Percentiles rank a stretch among this genome's conserved stretches.
Conservation (phyloP, 2,113 vertebrate genomes). For the Isurus oxyrinchus region DNA sequence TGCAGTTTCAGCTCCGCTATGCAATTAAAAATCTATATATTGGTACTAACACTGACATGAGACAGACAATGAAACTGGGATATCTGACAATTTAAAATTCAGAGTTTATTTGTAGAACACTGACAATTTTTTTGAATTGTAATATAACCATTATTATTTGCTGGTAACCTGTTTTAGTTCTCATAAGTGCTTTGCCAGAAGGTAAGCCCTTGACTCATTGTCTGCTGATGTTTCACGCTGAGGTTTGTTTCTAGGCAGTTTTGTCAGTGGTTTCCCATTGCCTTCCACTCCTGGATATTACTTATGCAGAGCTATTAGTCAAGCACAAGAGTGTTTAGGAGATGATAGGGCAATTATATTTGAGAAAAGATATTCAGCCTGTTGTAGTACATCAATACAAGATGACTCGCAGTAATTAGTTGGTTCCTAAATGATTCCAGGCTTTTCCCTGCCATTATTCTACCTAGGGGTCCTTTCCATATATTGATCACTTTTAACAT, state of each 20-base stretch:
- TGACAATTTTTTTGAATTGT: not conserved
- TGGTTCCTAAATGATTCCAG: not conserved
- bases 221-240: no score
- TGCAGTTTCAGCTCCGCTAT: no score
- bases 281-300: no score
- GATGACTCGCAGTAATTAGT: not conserved
- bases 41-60: no score
- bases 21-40: no score
- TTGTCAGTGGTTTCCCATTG: no score
- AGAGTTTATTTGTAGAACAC: not conserved
- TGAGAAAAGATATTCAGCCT: not conserved
- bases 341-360: not conserved
- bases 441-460: not conserved
- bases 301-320: not conserved
- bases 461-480: not conserved
- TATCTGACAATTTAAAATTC: not conserved
- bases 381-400: not conserved
- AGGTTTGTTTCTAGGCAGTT: no score
- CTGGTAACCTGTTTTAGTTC: no score
- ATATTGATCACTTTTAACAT: not conserved
- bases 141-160: no score
- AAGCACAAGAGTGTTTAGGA: not conserved
- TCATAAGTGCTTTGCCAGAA: no score
- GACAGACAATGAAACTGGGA: no score
- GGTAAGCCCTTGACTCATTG: no score